Evolutionary conservation across 2,888 invertebrate species (phyloP), one percentile per base, ranked within the genome.

Genomic region (Leptopilina myrica): DNA sequence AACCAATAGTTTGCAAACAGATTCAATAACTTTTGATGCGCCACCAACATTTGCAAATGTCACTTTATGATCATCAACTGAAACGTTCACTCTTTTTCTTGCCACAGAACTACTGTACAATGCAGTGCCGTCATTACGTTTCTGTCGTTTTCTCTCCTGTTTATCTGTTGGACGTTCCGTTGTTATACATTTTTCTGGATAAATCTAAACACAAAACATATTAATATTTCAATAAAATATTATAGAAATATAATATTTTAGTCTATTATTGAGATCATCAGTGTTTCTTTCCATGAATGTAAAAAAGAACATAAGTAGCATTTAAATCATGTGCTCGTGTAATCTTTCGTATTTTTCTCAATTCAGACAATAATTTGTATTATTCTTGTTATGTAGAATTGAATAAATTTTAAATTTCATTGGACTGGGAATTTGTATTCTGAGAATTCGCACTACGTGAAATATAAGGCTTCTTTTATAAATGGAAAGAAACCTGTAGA

Each of bases 21-120:
- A 94, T 91, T 94, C 93, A 20, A 97, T 93, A 20, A 95, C 94
- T 86, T 94, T 94, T 62, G 96, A 95, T 92, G 96, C 95, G 11
- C 98, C 98, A 65, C 97, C 98, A 87, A 98, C 93, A 90, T 97
- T 95, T 75, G 94, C 93, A 89, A 97, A 96, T 85, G 93, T 95
- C 67, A 94, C 92, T 86, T 92, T 93, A 15, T 90, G 85, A 76
- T 92, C 89, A 3, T 91, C 90, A 82, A 92, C 86, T 69, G 92
- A 92, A 11, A 84, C n/a, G 9, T 86, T 86, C 78, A 84, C 85
- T 62, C 86, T 88, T 85, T 87, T 92, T 87, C 85, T 88, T 8
- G 75, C 64, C 86, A 88, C 91, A 90, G 69, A 33, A 33, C 33
- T 8, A 84, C 91, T 33, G 87, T 86, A 75, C 92, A 92, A 65